Evolutionary conservation across 1,140 invertebrate genomes (phyloP).

Genomic region (Calosoma granatense): DNA sequence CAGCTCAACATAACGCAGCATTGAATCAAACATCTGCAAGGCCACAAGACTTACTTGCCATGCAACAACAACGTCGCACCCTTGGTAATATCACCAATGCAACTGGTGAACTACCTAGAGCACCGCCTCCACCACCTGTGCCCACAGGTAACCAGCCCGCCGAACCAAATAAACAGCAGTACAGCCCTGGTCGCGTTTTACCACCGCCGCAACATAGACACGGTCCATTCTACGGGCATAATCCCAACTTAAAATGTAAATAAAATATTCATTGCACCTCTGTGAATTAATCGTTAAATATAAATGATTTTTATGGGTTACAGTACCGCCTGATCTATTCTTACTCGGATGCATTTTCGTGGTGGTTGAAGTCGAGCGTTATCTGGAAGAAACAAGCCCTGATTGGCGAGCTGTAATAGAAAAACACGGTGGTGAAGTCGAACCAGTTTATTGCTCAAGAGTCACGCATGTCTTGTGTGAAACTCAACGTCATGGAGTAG

Average conservation of each 20-base stretch:
- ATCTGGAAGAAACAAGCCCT: slow-evolving; percentile 47
- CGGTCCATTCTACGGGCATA: slow-evolving; percentile 74
- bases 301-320: slow-evolving; percentile 27
- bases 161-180: slow-evolving; percentile 39
- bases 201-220: slow-evolving; percentile 31
- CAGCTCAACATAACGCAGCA: slow-evolving; percentile 63
- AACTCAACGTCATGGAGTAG: slow-evolving; percentile 77
- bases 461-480: slow-evolving; percentile 89
- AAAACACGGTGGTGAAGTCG: slow-evolving; percentile 78
- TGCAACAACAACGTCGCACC: slow-evolving; percentile 36
- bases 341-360: slow-evolving; percentile 85
- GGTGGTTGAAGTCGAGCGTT: slow-evolving; percentile 43
- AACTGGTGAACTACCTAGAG: slow-evolving; percentile 14
- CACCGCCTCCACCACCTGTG: slow-evolving; percentile 12
- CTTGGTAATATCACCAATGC: slow-evolving; percentile 19
- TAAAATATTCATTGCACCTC: slow-evolving; percentile 16
- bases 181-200: slow-evolving; percentile 38
- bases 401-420: slow-evolving; percentile 75
- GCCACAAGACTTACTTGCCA: slow-evolving; percentile 31
- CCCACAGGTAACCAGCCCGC: slow-evolving; percentile 10
- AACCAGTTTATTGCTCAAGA: slow-evolving; percentile 66
- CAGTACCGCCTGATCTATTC: slow-evolving; percentile 79
- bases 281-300: neutral
- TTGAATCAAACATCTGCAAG: slow-evolving; percentile 30
- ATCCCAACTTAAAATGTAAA: slow-evolving; percentile 68